phyloP scores from a whole-genome alignment of 2,888 invertebrate species.

The Chrysolina americana region DNA sequence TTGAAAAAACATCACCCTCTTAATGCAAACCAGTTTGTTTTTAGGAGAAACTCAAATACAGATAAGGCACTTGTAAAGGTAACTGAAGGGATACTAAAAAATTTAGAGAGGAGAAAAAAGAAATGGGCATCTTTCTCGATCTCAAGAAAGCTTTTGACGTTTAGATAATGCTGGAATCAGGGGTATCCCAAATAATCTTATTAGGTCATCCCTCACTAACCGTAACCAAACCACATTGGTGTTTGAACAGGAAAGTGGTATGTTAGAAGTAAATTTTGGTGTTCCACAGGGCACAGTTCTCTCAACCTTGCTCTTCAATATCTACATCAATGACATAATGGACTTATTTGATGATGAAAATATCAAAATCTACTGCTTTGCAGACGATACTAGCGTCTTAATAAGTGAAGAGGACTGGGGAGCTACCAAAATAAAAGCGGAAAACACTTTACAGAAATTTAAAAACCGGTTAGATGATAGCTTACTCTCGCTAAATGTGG shows the following conservation, averaged over 20 bases:
- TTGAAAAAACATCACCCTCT: constrained; percentile 26
- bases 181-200: constrained; percentile 25
- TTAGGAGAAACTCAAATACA: constrained; percentile 26
- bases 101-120: background rate
- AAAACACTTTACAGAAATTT: constrained; percentile 3
- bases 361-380: constrained; percentile 5
- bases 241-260: constrained; percentile 17
- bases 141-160: background rate
- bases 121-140: no score
- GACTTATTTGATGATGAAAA: background rate
- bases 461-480: constrained; percentile 28
- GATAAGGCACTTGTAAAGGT: constrained; percentile 23
- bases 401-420: constrained; percentile 3
- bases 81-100: constrained; percentile 25
- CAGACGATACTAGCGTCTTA: constrained; percentile 11
- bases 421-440: constrained; percentile 16
- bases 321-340: constrained; percentile 21
- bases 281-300: constrained; percentile 27
- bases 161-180: constrained; percentile 22
- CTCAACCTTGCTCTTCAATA: constrained; percentile 20
- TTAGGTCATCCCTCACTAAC: constrained; percentile 8
- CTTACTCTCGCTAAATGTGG: constrained; percentile 22
- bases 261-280: constrained; percentile 17
- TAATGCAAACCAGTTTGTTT: constrained; percentile 30
- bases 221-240: constrained; percentile 16